These are phyloP conservation scores for Pholis gunnellus DNA, from an alignment of 2,113 vertebrate genomes.

Conservation along the genomic window DNA sequence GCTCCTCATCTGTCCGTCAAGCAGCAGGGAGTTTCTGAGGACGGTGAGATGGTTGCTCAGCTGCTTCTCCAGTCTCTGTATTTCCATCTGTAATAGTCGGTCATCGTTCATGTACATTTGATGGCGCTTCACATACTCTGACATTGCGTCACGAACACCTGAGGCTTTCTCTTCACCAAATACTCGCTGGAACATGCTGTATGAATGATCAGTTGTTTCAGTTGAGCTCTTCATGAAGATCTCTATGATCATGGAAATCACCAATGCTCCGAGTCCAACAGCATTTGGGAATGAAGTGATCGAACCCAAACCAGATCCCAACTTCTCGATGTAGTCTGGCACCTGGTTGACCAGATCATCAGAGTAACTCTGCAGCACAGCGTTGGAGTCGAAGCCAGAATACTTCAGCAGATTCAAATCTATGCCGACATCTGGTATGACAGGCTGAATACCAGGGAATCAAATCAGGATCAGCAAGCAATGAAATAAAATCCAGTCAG, in stretches of 20 bases:
- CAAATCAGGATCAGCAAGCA: neutral
- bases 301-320: neutral
- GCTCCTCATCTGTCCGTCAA: conserved; percentile 13
- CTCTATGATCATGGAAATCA: conserved; percentile 16
- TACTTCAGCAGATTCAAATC: conserved; percentile 23
- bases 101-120: accelerated
- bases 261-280: conserved; percentile 35
- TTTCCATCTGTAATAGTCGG: neutral
- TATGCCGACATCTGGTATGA: conserved; percentile 4
- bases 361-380: neutral
- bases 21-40: conserved; percentile 40
- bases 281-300: neutral
- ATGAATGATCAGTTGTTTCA: accelerated
- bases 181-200: neutral
- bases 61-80: neutral
- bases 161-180: conserved; percentile 52
- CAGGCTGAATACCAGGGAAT: neutral
- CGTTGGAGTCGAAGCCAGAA: neutral
- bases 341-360: accelerated
- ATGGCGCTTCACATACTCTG: conserved; percentile 6
- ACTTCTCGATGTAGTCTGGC: accelerated
- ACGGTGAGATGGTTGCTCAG: conserved; percentile 32
- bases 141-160: conserved; percentile 23
- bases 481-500: neutral
- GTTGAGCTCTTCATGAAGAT: accelerated